Conservation (phyloP, 1,140 invertebrate genomes). For the Pectinophora gossypiella region DNA sequence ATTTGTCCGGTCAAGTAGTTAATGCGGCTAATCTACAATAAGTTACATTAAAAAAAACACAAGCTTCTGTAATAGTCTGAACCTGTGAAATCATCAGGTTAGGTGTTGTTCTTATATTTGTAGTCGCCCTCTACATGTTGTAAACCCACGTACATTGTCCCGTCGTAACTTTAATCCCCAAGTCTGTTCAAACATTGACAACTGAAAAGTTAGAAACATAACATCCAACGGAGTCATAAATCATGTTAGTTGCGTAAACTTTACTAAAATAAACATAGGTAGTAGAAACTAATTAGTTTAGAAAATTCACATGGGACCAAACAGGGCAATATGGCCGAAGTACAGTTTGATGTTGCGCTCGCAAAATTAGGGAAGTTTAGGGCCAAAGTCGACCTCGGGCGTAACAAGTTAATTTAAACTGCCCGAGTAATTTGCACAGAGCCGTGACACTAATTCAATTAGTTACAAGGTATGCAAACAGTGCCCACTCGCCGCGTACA, state of each 20-base stretch:
- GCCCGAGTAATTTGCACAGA: constrained; percentile 68
- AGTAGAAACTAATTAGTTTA: constrained; percentile 68
- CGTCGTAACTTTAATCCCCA: too few species aligned
- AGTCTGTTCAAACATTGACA: too few species aligned
- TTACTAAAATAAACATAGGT: constrained; percentile 64
- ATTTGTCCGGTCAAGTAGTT: too few species aligned
- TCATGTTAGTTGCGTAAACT: constrained; percentile 59
- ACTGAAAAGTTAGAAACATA: too few species aligned
- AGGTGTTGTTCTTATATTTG: too few species aligned
- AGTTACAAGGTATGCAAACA: constrained; percentile 58
- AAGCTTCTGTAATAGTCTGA: too few species aligned
- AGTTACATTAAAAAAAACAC: too few species aligned
- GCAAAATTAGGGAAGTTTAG: constrained; percentile 72
- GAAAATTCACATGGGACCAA: constrained; percentile 70
- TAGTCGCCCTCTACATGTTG: too few species aligned
- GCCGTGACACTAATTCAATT: constrained; percentile 71
- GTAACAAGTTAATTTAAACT: constrained; percentile 75
- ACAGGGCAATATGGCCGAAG: constrained; percentile 64
- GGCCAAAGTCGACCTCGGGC: constrained; percentile 63
- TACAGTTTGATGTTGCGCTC: constrained; percentile 71
- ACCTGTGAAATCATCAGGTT: too few species aligned
- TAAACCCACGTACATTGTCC: too few species aligned
- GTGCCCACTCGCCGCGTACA: constrained; percentile 6
- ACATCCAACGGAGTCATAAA: constrained; percentile 52
- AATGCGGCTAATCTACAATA: too few species aligned